Conservation (phyloP, 1,140 invertebrate genomes). For the Sycophila sp. region DNA sequence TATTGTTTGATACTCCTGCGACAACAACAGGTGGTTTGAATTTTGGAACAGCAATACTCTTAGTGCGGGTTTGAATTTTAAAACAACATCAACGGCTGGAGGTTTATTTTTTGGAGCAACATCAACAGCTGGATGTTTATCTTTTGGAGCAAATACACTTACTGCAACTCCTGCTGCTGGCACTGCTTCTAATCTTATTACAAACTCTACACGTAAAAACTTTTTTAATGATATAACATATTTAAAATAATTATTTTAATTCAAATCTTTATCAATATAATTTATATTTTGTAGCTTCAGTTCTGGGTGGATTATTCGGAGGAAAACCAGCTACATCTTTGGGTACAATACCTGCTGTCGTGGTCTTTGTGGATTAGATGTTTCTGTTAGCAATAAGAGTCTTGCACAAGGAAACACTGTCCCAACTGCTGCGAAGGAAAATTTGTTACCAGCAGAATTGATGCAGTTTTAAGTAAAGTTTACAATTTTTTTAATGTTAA, state of each 20-base stretch:
- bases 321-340: conserved; percentile 52
- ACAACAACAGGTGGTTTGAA: conserved; percentile 42
- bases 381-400: conserved; percentile 67
- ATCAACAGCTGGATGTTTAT: too few relatives aligned
- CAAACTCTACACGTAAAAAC: too few relatives aligned
- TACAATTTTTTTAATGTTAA: neutral
- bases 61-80: conserved; percentile 44
- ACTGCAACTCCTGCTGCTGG: too few relatives aligned
- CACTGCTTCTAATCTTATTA: too few relatives aligned
- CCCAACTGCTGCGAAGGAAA: conserved; percentile 76
- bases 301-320: conserved; percentile 57
- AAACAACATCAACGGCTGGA: conserved; percentile 41
- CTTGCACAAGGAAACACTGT: conserved; percentile 67
- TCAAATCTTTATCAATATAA: too few relatives aligned
- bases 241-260: too few relatives aligned
- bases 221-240: too few relatives aligned
- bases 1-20: conserved; percentile 37
- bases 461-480: conserved; percentile 68
- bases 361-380: conserved; percentile 75
- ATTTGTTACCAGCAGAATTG: conserved; percentile 79
- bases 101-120: too few relatives aligned
- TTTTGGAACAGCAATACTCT: conserved; percentile 45
- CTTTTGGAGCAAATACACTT: too few relatives aligned
- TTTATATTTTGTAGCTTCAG: too few relatives aligned
- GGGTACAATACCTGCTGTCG: conserved; percentile 53